These are phyloP conservation scores for Oxygymnocypris stewartii DNA, from an alignment of 2,113 vertebrate genomes.

Conservation along the genomic window DNA sequence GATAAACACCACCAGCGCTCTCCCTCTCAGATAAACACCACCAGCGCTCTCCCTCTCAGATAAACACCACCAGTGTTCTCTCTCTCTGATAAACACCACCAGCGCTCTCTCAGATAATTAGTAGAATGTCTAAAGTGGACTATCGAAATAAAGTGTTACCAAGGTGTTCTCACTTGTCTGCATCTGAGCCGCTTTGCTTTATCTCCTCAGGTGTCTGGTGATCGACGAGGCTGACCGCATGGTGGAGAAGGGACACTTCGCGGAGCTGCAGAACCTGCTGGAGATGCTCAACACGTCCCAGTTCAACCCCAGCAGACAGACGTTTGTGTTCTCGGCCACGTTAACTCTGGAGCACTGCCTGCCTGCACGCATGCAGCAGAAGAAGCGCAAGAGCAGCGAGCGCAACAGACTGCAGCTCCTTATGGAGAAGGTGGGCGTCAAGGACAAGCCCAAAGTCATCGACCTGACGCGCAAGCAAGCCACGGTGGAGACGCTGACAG, in stretches of 20 bases:
- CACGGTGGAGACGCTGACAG: slow-evolving; percentile 89
- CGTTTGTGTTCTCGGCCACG: slow-evolving; percentile 95
- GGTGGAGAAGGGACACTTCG: slow-evolving; percentile 95
- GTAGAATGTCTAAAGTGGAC: no score
- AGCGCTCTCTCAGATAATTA: no score
- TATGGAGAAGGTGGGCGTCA: slow-evolving; percentile 90
- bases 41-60: no score
- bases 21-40: no score
- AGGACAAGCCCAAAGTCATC: slow-evolving; percentile 90
- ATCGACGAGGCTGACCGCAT: slow-evolving; percentile 97
- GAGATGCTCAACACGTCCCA: slow-evolving; percentile 88
- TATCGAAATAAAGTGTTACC: no score
- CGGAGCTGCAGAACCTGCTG: slow-evolving; percentile 88
- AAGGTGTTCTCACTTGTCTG: no score
- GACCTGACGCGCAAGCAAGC: slow-evolving; percentile 93
- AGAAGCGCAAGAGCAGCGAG: slow-evolving; percentile 80
- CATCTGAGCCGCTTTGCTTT: no score
- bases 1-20: no score
- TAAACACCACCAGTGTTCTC: no score
- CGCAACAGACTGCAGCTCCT: slow-evolving; percentile 85
- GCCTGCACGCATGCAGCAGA: slow-evolving; percentile 84
- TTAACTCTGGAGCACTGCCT: slow-evolving; percentile 86
- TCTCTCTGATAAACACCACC: no score
- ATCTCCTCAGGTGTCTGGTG: slow-evolving; percentile 84
- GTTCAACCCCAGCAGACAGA: slow-evolving; percentile 87